These are phyloP conservation scores for Rachycentron canadum DNA, from an alignment of 2,797 vertebrate species.

Conservation along the genomic window DNA sequence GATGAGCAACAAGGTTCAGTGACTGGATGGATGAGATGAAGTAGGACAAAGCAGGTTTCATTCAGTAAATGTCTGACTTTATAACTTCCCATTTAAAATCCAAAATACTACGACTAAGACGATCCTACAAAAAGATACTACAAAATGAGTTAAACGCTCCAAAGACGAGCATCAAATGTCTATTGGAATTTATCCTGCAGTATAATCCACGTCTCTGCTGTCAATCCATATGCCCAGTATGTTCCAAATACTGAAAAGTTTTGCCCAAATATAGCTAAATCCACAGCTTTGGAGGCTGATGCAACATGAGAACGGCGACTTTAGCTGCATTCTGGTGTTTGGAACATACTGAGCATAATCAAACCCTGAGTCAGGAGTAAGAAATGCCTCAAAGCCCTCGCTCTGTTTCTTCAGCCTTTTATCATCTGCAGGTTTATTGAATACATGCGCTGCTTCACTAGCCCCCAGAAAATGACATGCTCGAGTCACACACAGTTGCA, in stretches of 20 bases:
- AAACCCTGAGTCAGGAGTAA: slow-evolving; percentile 7
- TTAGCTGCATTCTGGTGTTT: slow-evolving; percentile 11
- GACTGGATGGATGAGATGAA: neutral
- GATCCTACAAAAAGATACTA: no score
- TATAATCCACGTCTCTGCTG: neutral
- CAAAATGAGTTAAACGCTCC: no score
- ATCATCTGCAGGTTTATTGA: slow-evolving; percentile 1
- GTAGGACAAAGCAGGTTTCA: neutral
- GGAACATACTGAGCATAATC: slow-evolving; percentile 31
- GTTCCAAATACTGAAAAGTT: slow-evolving; percentile 8
- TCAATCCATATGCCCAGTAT: slow-evolving; percentile 1
- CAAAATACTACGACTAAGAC: neutral
- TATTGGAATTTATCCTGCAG: neutral
- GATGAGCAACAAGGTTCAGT: neutral
- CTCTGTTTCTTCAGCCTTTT: slow-evolving; percentile 8
- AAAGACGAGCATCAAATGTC: slow-evolving; percentile 5
- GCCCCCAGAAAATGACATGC: neutral
- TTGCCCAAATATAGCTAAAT: slow-evolving; percentile 43
- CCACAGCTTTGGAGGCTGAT: neutral
- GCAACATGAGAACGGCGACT: slow-evolving; percentile 19
- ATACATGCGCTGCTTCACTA: neutral
- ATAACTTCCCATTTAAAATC: neutral
- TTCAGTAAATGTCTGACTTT: neutral
- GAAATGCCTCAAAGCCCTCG: slow-evolving; percentile 10
- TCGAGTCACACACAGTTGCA: neutral